phyloP scores from a whole-genome alignment of 1,140 invertebrate genomes.

The Metopolophium dirhodum region DNA sequence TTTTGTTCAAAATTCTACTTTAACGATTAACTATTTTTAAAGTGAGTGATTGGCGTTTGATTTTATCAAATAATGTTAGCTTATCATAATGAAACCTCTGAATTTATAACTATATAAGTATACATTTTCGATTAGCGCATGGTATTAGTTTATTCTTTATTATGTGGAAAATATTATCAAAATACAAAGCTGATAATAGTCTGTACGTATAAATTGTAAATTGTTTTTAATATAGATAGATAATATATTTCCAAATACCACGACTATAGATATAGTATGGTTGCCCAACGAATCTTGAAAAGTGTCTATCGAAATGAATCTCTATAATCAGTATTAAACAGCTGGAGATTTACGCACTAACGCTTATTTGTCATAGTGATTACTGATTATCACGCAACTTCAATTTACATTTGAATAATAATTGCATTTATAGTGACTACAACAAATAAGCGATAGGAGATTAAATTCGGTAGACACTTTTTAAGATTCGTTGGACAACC shows the following conservation, averaged over 20 bases:
- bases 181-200: not conserved
- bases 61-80: not conserved
- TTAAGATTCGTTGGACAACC: too few species aligned
- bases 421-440: too few species aligned
- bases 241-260: not conserved
- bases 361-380: too few species aligned
- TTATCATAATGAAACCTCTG: not conserved
- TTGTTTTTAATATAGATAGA: not conserved
- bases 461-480: too few species aligned
- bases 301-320: too few species aligned
- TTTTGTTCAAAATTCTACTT: not conserved
- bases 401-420: too few species aligned
- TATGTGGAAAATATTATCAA: not conserved
- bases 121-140: not conserved
- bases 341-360: too few species aligned
- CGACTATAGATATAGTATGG: too few species aligned
- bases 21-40: not conserved
- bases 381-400: too few species aligned
- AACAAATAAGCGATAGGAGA: too few species aligned
- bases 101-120: not conserved
- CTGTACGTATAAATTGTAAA: not conserved
- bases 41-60: not conserved
- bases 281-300: too few species aligned
- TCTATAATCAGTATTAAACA: too few species aligned
- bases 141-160: not conserved